Conservation (phyloP, 2,113 vertebrate species). For the Hyla sarda region DNA sequence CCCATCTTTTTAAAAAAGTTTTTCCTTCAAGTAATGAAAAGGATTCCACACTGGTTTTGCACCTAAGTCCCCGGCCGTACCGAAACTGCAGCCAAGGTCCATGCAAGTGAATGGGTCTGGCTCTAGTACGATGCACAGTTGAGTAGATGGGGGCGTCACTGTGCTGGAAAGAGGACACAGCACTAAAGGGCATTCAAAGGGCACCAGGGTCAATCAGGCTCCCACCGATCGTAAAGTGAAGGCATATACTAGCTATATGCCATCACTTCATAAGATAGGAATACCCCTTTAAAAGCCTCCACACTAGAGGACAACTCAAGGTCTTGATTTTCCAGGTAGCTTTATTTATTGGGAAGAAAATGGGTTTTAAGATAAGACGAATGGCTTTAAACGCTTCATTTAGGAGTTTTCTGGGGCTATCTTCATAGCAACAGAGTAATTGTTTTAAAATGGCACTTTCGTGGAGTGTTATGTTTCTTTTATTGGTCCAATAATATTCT, state of each 20-base stretch:
- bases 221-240: not conserved
- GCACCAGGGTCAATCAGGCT: not conserved
- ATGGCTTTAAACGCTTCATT: not conserved
- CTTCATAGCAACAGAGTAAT: constrained; percentile 9
- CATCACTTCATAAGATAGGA: not conserved
- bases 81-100: not conserved
- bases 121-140: no score
- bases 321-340: constrained; percentile 14
- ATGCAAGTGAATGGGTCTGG: not conserved
- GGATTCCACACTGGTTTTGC: no score
- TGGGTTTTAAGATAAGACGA: not conserved
- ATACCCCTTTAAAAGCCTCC: not conserved
- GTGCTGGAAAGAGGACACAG: not conserved
- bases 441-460: not conserved
- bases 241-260: not conserved
- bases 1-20: no score
- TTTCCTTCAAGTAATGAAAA: no score
- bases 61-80: no score
- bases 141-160: not conserved
- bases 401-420: not conserved
- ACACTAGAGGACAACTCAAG: not conserved
- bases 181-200: no score
- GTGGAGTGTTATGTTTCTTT: constrained; percentile 23
- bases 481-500: constrained; percentile 30
- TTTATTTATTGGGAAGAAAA: constrained; percentile 4